Percentiles rank a stretch among this genome's conserved stretches.
Evolutionary conservation across 2,797 vertebrate genomes (phyloP).

Genomic region (Borostomias antarcticus): DNA sequence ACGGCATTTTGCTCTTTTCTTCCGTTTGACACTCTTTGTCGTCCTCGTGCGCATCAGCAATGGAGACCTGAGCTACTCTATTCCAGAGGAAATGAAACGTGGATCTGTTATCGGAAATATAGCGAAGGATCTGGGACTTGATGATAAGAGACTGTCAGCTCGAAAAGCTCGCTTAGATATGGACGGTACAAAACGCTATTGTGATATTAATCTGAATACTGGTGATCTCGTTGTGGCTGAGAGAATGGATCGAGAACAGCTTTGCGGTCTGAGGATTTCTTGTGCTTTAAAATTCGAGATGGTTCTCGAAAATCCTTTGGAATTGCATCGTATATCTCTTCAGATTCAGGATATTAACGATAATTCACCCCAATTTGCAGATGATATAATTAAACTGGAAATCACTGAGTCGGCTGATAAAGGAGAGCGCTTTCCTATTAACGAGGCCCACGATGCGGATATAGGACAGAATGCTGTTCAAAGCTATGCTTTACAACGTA

Average conservation of each 20-base stretch:
- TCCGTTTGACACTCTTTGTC: conserved; percentile 9
- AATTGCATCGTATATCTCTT: conserved; percentile 66
- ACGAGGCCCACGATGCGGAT: conserved; percentile 68
- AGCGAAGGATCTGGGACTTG: conserved; percentile 46
- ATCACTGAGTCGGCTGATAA: conserved; percentile 57
- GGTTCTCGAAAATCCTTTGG: conserved; percentile 65
- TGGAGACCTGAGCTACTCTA: conserved; percentile 59
- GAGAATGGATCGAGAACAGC: conserved; percentile 68
- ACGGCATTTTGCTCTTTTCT: not conserved
- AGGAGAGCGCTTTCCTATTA: conserved; percentile 60
- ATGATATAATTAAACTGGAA: conserved; percentile 54
- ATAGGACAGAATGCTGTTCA: conserved; percentile 62
- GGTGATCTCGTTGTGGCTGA: conserved; percentile 57
- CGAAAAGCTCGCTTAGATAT: conserved; percentile 53
- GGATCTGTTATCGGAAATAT: conserved; percentile 57
- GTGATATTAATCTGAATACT: conserved; percentile 42
- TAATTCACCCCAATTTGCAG: conserved; percentile 66
- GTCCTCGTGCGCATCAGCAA: not conserved
- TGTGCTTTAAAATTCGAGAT: conserved; percentile 63
- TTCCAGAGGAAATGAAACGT: conserved; percentile 67
- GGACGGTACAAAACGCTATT: conserved; percentile 37
- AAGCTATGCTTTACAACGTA: conserved; percentile 56
- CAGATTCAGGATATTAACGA: conserved; percentile 76
- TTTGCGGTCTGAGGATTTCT: conserved; percentile 50
- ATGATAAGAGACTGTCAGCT: conserved; percentile 33